Percentiles rank a stretch among this genome's conserved stretches.
These are phyloP conservation scores for Chaenocephalus aceratus DNA, from an alignment of 2,113 vertebrate genomes.

Conservation along the genomic window DNA sequence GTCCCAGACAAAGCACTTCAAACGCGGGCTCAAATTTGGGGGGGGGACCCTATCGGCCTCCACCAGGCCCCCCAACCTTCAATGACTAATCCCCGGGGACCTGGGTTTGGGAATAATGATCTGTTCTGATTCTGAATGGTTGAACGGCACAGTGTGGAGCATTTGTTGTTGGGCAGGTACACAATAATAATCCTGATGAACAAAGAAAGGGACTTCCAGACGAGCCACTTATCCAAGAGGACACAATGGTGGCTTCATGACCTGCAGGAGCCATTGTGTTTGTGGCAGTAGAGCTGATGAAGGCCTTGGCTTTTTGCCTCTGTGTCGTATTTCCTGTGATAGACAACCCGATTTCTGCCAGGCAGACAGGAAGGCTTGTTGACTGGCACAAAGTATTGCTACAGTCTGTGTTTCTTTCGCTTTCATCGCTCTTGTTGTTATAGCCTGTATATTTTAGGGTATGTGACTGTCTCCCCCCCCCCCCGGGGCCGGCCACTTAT, in stretches of 20 bases:
- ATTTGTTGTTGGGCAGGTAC: constrained; percentile 42
- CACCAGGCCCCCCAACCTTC: constrained; percentile 57
- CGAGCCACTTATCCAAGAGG: constrained; percentile 38
- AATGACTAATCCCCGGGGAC: constrained; percentile 73
- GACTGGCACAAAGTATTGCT: constrained; percentile 38
- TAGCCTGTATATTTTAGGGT: constrained; percentile 50
- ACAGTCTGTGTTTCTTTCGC: constrained; percentile 38
- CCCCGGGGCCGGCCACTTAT: constrained; percentile 46
- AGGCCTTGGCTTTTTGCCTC: constrained; percentile 47
- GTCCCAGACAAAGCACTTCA: constrained; percentile 83
- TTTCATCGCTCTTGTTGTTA: constrained; percentile 58
- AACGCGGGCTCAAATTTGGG: constrained; percentile 65
- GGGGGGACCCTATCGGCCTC: constrained; percentile 60
- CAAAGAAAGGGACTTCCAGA: constrained; percentile 30
- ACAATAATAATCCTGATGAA: constrained; percentile 44
- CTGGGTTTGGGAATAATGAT: constrained; percentile 64
- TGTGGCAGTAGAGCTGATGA: constrained; percentile 34
- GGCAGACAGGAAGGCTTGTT: constrained; percentile 53
- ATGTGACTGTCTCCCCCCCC: constrained; percentile 17
- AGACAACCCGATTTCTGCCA: constrained; percentile 27
- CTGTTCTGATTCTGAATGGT: constrained; percentile 49
- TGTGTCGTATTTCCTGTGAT: constrained; percentile 43
- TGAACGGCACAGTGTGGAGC: constrained; percentile 29
- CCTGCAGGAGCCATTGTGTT: constrained; percentile 48
- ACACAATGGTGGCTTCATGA: constrained; percentile 67